phyloP scores from a whole-genome alignment of 2,888 invertebrate genomes.

The Drosophila planitibia region DNA sequence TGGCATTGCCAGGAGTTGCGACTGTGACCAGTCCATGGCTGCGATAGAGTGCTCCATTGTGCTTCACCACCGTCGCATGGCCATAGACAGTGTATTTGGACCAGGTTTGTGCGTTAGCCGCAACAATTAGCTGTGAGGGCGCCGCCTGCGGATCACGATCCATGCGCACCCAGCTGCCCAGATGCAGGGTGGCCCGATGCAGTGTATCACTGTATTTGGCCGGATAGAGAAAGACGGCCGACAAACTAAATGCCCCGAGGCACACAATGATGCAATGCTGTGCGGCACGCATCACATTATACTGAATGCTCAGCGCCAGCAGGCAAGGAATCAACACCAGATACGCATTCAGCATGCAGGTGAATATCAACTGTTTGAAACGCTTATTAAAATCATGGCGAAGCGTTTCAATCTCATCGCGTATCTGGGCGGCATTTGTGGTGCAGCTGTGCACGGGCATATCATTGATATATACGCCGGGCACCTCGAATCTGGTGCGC shows the following conservation, averaged over 20 bases:
- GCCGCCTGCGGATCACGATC: conserved; percentile 66
- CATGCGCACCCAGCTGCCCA: conserved; percentile 87
- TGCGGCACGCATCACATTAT: conserved; percentile 93
- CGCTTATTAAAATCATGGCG: conserved; percentile 95
- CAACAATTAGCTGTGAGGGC: conserved; percentile 61
- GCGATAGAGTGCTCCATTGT: conserved; percentile 90
- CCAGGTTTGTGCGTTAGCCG: conserved; percentile 85
- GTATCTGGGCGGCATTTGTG: conserved; percentile 89
- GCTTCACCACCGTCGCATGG: conserved; percentile 90
- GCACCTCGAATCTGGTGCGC: conserved; percentile 86
- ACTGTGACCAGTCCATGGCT: conserved; percentile 93
- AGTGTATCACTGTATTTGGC: conserved; percentile 93
- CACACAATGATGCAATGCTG: conserved; percentile 94
- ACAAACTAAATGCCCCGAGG: conserved; percentile 93
- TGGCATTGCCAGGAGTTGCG: conserved; percentile 93
- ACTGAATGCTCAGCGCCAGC: conserved; percentile 93
- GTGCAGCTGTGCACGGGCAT: conserved; percentile 92
- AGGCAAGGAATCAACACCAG: conserved; percentile 95
- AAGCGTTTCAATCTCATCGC: conserved; percentile 94
- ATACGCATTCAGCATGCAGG: conserved; percentile 93
- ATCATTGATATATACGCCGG: conserved; percentile 85
- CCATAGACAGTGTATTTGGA: conserved; percentile 89
- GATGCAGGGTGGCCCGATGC: conserved; percentile 95
- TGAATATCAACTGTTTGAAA: conserved; percentile 94
- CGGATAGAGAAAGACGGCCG: conserved; percentile 89